phyloP scores from a whole-genome alignment of 1,140 invertebrate genomes.

The Euura saliciscinereae region DNA sequence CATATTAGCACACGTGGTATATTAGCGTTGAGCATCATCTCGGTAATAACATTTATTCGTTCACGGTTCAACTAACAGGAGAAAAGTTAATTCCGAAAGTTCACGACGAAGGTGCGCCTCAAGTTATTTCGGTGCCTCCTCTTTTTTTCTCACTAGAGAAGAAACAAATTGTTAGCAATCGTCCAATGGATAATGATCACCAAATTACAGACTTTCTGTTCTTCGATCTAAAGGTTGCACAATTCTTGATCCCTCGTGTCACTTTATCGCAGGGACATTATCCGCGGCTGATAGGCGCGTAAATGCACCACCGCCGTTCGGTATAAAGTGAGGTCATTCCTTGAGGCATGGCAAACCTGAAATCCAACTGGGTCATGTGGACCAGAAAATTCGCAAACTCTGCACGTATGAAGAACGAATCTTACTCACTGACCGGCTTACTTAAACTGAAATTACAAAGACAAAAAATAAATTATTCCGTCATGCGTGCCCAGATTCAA shows the following conservation, averaged over 20 bases:
- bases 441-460: background rate
- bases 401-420: too few relatives aligned
- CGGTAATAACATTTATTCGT: background rate
- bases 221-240: background rate
- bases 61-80: background rate
- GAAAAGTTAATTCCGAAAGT: background rate
- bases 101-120: background rate
- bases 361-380: too few relatives aligned
- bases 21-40: background rate
- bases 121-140: background rate
- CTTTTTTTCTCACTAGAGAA: background rate
- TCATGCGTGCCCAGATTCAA: too few relatives aligned
- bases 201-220: slow-evolving; percentile 3
- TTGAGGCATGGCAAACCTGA: too few relatives aligned
- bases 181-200: background rate
- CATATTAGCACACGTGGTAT: background rate
- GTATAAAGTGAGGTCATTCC: too few relatives aligned
- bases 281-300: too few relatives aligned
- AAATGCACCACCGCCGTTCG: too few relatives aligned
- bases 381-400: too few relatives aligned
- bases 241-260: background rate
- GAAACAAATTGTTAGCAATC: background rate
- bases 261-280: background rate
- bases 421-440: too few relatives aligned
- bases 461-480: too few relatives aligned